Evolutionary conservation across 2,888 invertebrate genomes (phyloP).

Genomic region (Zelleria hepariella): DNA sequence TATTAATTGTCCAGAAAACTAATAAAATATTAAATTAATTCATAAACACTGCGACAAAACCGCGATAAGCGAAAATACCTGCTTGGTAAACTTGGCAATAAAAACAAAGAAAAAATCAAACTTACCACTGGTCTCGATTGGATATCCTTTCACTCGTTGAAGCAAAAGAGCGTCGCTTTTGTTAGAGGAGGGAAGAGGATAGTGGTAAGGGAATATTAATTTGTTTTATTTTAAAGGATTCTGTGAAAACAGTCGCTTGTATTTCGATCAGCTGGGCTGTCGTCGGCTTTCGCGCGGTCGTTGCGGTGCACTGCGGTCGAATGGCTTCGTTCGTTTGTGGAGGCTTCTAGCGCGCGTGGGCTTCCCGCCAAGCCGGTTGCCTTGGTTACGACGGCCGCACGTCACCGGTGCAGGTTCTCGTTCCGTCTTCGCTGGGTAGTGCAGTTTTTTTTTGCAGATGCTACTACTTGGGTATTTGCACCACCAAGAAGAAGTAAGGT

Average conservation of each 20-base stretch:
- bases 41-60: too few species aligned
- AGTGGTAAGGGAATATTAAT: not conserved
- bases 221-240: not conserved
- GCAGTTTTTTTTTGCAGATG: not conserved
- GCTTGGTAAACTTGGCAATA: not conserved
- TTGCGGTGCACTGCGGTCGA: slow-evolving; percentile 69
- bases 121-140: not conserved
- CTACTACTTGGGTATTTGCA: not conserved
- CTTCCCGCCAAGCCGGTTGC: slow-evolving; percentile 64
- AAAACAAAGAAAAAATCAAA: not conserved
- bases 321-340: slow-evolving; percentile 22
- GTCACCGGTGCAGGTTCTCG: slow-evolving; percentile 4
- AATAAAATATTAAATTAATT: too few species aligned
- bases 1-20: too few species aligned
- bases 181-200: not conserved
- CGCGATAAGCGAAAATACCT: too few species aligned
- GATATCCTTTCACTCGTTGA: not conserved
- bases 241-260: slow-evolving; percentile 29
- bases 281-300: slow-evolving; percentile 36
- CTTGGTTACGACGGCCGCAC: slow-evolving; percentile 41
- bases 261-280: slow-evolving; percentile 61
- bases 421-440: slow-evolving; percentile 2
- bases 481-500: too few species aligned
- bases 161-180: not conserved
- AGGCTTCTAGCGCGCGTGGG: slow-evolving; percentile 29